Evolutionary conservation across 2,797 vertebrate genomes (phyloP), one percentile per base, ranked within the genome.

Genomic region (Sus cebifrons): DNA sequence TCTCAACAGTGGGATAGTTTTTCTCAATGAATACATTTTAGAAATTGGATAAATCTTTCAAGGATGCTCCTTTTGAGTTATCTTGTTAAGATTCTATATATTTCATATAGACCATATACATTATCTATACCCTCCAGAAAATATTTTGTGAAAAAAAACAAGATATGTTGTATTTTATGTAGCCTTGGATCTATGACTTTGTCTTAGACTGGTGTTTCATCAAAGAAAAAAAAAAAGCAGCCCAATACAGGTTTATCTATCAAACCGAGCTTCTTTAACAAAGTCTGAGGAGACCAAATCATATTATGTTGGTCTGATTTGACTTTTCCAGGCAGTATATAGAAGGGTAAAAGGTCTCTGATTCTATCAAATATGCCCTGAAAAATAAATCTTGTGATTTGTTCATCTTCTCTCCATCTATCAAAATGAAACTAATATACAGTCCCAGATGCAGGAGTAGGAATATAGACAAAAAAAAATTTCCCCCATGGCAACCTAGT

Each of bases 341-440:
- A 95, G 78, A 86, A 96, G 70, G 91, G 84, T 94, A 88, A 97
- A 96, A 98, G 89, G 73, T 97, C 95, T 88, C 94, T 58, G 85
- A 96, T 96, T 96, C 93, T 95, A 96, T 98, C 92, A 97, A 97
- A 93, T 90, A 90, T 88, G 82, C 49, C 88, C 93, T 92, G 92
- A 97, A 96, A 97, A 96, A 95, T 97, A 97, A 97, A 97, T 96
- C 92, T 91, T 77, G 77, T 95, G 95, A 89, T 97, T 96, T 97
- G 94, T 93, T 97, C 97, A 96, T 96, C 96, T 96, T 93, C 75
- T 96, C 67, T 91, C 93, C 89, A 98, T 97, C 96, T 97, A 95
- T 97, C 97, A 98, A 95, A 97, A 97, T 86, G 92, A 97, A 98
- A 97, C 95, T 95, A 98, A 97, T 96, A 97, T 97, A 82, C 78